Conservation (phyloP, 2,113 vertebrate species). For the Hepsetus odoe region DNA sequence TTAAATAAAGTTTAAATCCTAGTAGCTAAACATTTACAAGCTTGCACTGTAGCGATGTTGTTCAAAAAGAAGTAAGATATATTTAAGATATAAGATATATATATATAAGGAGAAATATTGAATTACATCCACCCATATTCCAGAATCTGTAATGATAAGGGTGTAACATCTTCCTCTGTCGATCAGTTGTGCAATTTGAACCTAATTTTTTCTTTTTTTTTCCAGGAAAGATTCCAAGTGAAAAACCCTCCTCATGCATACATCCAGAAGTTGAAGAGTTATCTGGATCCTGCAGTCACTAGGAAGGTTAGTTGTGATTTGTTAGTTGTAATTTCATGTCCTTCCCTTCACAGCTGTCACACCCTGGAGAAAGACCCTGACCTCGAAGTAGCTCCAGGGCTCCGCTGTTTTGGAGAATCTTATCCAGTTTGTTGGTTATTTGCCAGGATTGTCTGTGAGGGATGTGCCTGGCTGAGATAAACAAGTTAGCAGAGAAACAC, state of each 20-base stretch:
- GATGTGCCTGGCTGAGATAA: background rate
- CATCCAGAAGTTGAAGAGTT: constrained; percentile 93
- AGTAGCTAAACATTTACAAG: no score
- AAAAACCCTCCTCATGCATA: constrained; percentile 98
- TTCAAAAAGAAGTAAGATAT: no score
- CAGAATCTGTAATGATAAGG: no score
- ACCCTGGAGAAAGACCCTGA: background rate
- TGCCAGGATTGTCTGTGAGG: background rate
- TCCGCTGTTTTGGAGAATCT: background rate
- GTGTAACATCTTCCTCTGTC: no score
- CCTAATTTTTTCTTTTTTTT: constrained; percentile 36
- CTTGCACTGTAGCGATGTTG: no score
- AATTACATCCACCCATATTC: no score
- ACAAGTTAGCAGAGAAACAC: background rate
- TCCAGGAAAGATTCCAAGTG: constrained; percentile 95
- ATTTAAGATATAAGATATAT: no score
- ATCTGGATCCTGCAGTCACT: constrained; percentile 94
- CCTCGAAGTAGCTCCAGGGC: background rate
- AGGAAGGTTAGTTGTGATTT: constrained; percentile 86
- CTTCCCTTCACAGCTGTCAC: background rate
- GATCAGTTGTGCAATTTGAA: background rate
- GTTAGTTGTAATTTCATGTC: background rate
- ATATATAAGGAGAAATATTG: no score
- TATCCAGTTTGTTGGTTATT: background rate
- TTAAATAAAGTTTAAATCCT: no score